Evolutionary conservation across 1,140 invertebrate species (phyloP), one percentile per base, ranked within the genome.

Genomic region (Neodiprion lecontei): DNA sequence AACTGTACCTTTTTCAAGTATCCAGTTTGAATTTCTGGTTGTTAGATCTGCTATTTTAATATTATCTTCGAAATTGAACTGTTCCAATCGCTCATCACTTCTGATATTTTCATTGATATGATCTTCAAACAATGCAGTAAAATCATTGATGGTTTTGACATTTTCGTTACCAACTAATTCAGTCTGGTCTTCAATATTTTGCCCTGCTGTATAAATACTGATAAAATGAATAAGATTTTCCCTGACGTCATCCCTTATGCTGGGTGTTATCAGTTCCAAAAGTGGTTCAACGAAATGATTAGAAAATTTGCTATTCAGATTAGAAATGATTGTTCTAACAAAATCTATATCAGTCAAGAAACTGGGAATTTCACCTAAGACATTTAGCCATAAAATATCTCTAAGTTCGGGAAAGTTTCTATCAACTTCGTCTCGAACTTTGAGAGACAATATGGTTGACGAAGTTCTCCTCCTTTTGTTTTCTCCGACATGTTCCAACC

Each of bases 261-360:
- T 76, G 7, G 80, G 75, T 1, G 70, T 75, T 53, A 83, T 70
- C 11, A 87, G 72, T 11, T 87, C 79, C 9, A 88, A 73, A 65
- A 88, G 67, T 70, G 80, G 76, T 14, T 74, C 21, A 28, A 86
- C 76, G 69, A 83, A 85, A 71, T 78, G 75, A 7, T 74, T 28
- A 3, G 79, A 80, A 69, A 78, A 87, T 76, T 85, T 79, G 72
- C n/a, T 61, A 9, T 87, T 87, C 7, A 76, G 72, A 61, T 86
- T 80, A 47, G 83, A 72, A 23, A 85, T 48, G 40, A 88, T 10
- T 9, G 81, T 74, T 10, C 74, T 77, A 14, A 84, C 71, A 75
- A 87, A 88, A 48, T 79, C 74, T 3, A 77, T 50, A 72, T 87
- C 75, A 7, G 40, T 78, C 49, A 88, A 78, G 75, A 81, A 84